Evolutionary conservation across 37 sponge, comb jelly and placozoan genomes (phyloP).

Genomic region (Ianthella basta): DNA sequence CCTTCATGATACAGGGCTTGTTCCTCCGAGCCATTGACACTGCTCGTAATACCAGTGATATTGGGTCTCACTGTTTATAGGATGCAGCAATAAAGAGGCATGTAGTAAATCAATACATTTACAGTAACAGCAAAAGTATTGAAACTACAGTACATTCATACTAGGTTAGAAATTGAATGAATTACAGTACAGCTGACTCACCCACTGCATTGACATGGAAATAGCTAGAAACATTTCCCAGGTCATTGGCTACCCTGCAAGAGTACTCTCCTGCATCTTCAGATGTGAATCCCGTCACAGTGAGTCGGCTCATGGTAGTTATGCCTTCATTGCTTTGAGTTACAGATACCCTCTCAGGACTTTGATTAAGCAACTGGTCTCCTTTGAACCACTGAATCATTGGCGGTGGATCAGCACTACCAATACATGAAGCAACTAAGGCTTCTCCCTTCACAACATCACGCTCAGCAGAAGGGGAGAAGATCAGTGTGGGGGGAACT

Average conservation of each 20-base stretch:
- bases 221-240: neutral
- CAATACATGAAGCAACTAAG: neutral
- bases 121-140: too few species aligned
- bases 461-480: neutral
- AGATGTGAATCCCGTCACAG: neutral
- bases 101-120: too few species aligned
- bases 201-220: neutral
- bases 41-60: neutral
- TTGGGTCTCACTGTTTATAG: slow-evolving; percentile 6
- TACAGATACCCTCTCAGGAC: neutral
- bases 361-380: neutral
- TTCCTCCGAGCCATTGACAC: neutral
- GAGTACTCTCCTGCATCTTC: slow-evolving; percentile 2
- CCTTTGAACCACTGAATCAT: neutral
- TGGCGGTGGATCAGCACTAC: neutral
- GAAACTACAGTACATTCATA: too few species aligned
- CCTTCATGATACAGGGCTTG: neutral
- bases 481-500: neutral
- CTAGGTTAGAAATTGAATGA: too few species aligned
- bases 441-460: slow-evolving; percentile 13
- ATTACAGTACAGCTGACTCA: neutral
- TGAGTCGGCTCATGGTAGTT: neutral
- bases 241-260: neutral
- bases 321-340: neutral
- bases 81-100: neutral